Conservation (phyloP, 2,888 invertebrate genomes). For the Hermodice carunculata region DNA sequence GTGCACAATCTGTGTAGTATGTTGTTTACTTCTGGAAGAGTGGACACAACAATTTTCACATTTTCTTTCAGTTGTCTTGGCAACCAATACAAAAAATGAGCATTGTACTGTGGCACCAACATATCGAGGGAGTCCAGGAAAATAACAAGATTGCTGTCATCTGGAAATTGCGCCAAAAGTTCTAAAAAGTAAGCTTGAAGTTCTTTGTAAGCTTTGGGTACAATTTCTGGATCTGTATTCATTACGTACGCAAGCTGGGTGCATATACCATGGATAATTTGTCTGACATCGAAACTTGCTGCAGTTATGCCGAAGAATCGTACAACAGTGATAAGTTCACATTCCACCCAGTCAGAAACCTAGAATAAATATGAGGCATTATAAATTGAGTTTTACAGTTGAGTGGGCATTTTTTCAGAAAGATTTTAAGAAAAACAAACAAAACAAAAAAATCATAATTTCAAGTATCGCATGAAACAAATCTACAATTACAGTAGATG, state of each 20-base stretch:
- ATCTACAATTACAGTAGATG: no score
- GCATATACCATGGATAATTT: slow-evolving; percentile 57
- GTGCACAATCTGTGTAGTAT: slow-evolving; percentile 46
- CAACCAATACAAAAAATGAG: slow-evolving; percentile 47
- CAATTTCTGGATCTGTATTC: slow-evolving; percentile 32
- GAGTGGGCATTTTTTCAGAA: no score
- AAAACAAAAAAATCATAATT: no score
- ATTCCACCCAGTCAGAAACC: slow-evolving; percentile 42
- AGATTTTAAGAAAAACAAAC: no score
- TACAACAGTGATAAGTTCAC: slow-evolving; percentile 44
- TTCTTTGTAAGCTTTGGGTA: slow-evolving; percentile 54
- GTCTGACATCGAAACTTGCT: slow-evolving; percentile 51
- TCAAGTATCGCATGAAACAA: no score
- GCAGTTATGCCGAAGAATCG: slow-evolving; percentile 57
- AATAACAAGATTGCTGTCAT: slow-evolving; percentile 51
- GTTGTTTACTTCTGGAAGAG: slow-evolving; percentile 44
- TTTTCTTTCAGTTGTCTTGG: slow-evolving; percentile 51
- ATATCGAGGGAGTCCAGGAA: slow-evolving; percentile 44
- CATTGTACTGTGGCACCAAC: slow-evolving; percentile 34
- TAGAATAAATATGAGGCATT: no score
- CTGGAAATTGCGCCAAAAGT: slow-evolving; percentile 50
- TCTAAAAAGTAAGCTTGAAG: slow-evolving; percentile 52
- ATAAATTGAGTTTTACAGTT: no score
- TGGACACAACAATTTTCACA: slow-evolving; percentile 60
- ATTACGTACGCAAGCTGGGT: slow-evolving; percentile 49